phyloP scores from a whole-genome alignment of 2,888 invertebrate genomes.

The Acanthacorydalis orientalis region DNA sequence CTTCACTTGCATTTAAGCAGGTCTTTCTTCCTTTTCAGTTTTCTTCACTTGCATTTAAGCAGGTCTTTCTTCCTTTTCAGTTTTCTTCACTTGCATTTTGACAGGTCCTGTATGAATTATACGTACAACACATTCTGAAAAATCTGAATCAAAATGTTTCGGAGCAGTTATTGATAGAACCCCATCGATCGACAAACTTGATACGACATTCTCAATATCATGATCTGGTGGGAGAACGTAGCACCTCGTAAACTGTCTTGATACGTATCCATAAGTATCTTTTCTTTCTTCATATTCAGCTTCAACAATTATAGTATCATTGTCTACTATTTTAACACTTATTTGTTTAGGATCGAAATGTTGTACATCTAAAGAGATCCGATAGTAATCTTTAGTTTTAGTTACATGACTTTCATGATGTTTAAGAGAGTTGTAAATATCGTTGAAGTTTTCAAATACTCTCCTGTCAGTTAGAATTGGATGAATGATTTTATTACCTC shows the following conservation, averaged over 20 bases:
- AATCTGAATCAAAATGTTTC: slow-evolving; percentile 9
- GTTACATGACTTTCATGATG: not conserved
- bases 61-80: no score
- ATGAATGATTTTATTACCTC: no score
- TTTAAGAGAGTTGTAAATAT: no score
- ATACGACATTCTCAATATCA: slow-evolving; percentile 25
- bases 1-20: no score
- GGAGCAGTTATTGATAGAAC: slow-evolving; percentile 30
- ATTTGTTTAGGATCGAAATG: slow-evolving; percentile 53
- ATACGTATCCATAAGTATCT: slow-evolving; percentile 56
- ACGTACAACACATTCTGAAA: no score
- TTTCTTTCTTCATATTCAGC: slow-evolving; percentile 60
- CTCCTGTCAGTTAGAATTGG: no score
- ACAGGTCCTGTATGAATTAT: no score
- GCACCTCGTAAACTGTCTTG: slow-evolving; percentile 51
- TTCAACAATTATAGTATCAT: slow-evolving; percentile 41
- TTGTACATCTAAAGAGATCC: slow-evolving; percentile 48
- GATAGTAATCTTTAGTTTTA: slow-evolving; percentile 43
- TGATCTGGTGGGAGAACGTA: slow-evolving; percentile 29
- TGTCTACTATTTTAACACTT: slow-evolving; percentile 46
- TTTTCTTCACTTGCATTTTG: no score
- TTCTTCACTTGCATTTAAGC: no score
- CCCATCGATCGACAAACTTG: slow-evolving; percentile 29
- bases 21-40: no score
- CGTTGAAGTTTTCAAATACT: no score